Percentiles rank a stretch among this genome's conserved stretches.
Evolutionary conservation across 2,113 vertebrate genomes (phyloP).

Genomic region (Strix uralensis): DNA sequence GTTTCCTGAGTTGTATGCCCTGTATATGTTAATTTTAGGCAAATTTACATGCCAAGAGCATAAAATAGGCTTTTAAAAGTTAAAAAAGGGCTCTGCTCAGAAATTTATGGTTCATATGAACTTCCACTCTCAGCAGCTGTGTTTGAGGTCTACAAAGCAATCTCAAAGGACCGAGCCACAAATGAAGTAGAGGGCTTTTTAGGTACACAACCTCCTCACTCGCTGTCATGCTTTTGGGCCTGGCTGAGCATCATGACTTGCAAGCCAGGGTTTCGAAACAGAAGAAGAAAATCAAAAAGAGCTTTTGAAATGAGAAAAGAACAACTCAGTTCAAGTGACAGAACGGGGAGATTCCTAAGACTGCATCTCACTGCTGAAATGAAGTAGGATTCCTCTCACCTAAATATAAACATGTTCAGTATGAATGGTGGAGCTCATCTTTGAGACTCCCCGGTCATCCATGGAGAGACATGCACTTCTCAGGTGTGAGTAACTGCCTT

Average conservation of each 20-base stretch:
- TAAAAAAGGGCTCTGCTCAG: background rate
- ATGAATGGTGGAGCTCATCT: background rate
- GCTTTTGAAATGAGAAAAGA: background rate
- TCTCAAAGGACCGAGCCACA: background rate
- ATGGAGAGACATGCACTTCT: background rate
- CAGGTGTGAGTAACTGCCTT: background rate
- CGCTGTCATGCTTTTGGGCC: background rate
- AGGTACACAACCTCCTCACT: background rate
- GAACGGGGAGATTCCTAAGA: background rate
- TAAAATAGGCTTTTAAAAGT: background rate
- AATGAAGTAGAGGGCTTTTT: background rate
- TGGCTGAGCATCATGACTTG: background rate
- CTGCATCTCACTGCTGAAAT: background rate
- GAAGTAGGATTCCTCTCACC: background rate
- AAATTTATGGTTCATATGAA: background rate
- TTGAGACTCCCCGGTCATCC: background rate
- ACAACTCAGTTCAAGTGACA: background rate
- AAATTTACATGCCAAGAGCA: background rate
- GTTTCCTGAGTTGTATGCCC: background rate
- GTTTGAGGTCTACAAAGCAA: background rate
- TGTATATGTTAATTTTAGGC: background rate
- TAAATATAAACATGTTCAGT: background rate
- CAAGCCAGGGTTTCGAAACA: background rate
- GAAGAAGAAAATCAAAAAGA: background rate
- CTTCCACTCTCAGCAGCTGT: background rate